A percentile compares a stretch with the other conserved stretches of the same genome.
These are phyloP conservation scores for Notechis scutatus DNA, from an alignment of 2,113 vertebrate genomes.

Conservation along the genomic window DNA sequence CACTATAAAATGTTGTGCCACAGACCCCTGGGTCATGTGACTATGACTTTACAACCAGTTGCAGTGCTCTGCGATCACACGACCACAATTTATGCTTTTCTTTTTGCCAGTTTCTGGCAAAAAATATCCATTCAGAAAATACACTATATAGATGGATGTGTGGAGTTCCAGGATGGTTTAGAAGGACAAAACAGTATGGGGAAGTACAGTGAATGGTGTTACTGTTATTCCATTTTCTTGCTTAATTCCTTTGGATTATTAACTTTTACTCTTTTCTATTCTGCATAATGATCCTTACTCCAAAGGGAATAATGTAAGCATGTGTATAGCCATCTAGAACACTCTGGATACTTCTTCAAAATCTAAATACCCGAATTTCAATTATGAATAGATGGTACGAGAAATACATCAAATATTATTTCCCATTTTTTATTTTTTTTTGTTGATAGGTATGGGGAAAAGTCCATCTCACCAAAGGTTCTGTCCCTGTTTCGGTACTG, in stretches of 20 bases:
- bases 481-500: constrained; percentile 90
- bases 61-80: not conserved
- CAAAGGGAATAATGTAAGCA: not conserved
- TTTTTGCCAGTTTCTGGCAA: not conserved
- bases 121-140: not conserved
- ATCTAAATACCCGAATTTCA: not conserved
- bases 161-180: not conserved
- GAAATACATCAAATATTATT: not conserved
- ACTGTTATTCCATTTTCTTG: not conserved
- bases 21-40: not conserved
- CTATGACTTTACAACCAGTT: not conserved
- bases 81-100: not conserved
- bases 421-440: not conserved
- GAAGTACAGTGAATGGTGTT: not conserved
- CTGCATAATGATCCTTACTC: not conserved
- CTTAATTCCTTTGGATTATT: not conserved
- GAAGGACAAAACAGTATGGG: not conserved
- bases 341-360: not conserved
- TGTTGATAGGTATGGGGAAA: not conserved
- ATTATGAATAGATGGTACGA: not conserved
- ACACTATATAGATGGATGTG: not conserved
- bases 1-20: not conserved
- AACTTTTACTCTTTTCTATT: not conserved
- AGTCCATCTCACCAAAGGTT: constrained; percentile 85
- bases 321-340: not conserved